phyloP scores from a whole-genome alignment of 2,888 invertebrate genomes.

The Cacoxenus indagator region DNA sequence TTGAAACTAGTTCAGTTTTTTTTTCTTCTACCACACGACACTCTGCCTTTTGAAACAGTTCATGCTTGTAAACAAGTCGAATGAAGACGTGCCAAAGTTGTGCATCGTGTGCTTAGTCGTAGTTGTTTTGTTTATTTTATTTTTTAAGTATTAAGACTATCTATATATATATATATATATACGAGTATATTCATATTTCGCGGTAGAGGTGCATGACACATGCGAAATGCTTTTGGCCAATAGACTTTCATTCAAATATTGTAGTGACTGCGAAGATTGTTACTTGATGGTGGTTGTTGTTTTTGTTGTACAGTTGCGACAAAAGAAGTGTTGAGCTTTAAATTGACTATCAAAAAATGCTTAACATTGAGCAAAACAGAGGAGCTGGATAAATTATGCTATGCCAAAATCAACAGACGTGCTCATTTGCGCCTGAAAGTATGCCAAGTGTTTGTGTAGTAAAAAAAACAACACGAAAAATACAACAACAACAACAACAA shows the following conservation, averaged over 20 bases:
- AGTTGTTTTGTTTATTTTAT: neutral
- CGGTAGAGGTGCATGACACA: too few species aligned
- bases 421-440: neutral
- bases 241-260: neutral
- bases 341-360: too few species aligned
- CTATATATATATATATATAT: too few species aligned
- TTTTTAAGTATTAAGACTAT: neutral
- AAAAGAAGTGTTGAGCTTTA: too few species aligned
- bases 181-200: too few species aligned
- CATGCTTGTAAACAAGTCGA: neutral
- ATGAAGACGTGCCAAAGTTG: slow-evolving; percentile 9
- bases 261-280: neutral
- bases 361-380: neutral
- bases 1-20: slow-evolving; percentile 12
- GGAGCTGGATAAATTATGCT: neutral
- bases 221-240: neutral
- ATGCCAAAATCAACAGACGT: neutral
- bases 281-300: neutral
- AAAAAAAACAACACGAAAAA: neutral
- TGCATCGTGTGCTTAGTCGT: neutral
- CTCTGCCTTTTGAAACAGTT: neutral
- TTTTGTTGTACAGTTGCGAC: too few species aligned
- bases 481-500: neutral
- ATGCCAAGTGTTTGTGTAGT: neutral
- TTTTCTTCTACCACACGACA: neutral